These are phyloP conservation scores for Griposia aprilina DNA, from an alignment of 2,888 invertebrate species.

Conservation along the genomic window DNA sequence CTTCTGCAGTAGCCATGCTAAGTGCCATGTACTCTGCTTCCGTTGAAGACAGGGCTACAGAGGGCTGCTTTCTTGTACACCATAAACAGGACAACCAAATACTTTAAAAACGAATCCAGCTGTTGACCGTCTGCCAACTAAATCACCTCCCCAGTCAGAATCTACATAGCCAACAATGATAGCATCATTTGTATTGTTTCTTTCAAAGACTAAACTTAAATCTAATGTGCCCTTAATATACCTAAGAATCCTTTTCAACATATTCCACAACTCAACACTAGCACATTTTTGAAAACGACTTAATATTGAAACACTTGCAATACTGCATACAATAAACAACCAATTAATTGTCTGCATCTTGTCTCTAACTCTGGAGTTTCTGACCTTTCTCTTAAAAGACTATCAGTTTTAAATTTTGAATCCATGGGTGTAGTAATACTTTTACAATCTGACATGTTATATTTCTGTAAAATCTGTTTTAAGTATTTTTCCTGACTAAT, in stretches of 20 bases:
- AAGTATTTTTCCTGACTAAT: not conserved
- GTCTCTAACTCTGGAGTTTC: conserved; percentile 9
- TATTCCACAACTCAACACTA: conserved; percentile 1
- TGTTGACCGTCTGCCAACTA: conserved; percentile 15
- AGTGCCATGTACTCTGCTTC: conserved; percentile 1
- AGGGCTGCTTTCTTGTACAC: conserved; percentile 2
- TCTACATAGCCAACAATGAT: conserved; percentile 20
- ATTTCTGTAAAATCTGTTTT: conserved; percentile 11
- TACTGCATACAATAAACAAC: conserved; percentile 41
- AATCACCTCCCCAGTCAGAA: conserved; percentile 21
- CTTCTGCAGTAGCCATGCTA: conserved; percentile 2
- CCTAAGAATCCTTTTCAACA: conserved; percentile 4
- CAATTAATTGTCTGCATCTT: conserved; percentile 23
- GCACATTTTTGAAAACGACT: conserved; percentile 30
- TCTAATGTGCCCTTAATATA: not conserved
- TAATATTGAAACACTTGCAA: conserved; percentile 29
- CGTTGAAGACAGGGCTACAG: not conserved
- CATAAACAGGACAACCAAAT: conserved; percentile 5
- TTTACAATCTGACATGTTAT: conserved; percentile 9
- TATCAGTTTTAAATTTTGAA: not conserved
- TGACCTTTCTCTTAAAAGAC: conserved; percentile 4
- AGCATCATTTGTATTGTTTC: conserved; percentile 3
- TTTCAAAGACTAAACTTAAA: conserved; percentile 3
- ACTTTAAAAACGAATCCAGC: conserved; percentile 8
- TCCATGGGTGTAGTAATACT: conserved; percentile 12